Base-by-base conservation (phyloP, 2,797 vertebrate species). In the Malacoraja senta region DNA sequence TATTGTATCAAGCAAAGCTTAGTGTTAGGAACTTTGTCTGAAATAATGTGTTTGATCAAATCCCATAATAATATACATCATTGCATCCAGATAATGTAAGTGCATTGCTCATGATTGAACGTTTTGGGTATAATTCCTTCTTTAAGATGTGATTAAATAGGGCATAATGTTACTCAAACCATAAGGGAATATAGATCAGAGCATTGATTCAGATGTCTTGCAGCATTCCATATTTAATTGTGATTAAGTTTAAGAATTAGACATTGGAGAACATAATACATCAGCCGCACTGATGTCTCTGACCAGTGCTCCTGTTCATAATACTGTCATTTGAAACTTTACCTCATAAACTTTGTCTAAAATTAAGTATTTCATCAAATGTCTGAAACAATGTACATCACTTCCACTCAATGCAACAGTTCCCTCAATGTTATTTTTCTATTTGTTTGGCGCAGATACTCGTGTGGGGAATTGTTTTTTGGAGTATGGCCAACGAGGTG, bases 381-480 rank as follows among this genome's bases (percentile, higher is more conserved):
- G 17, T 86, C 58, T n/a, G 29, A 86, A 86, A 84, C n/a, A 17
- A 15, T 63, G 83, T 86, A n/a, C 53, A 6, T 29, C 8, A 32
- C 65, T 84, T 84, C 44, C 32, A 86, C 7, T 9, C 68, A 63
- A 68, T 88, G n/a, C 35, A 68, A 35, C 65, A 0, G 17, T 88
- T 88, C 68, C n/a, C n/a, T n/a, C 6, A 65, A 88, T 65, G 61
- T 65, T 65, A 32, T 68, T 88, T 19, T 68, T 94, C 2, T 93
- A 94, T 94, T 63, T 91, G 29, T 94, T 10, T 91, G 74, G 29
- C 1, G 0, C 19, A 98, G 97, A 98, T 94, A 97, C 96, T 76
- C 96, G 97, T 1, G 95, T 97, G 94, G 97, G 97, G 72, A 97
- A 96, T 92, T 98, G 97, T 95, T 98, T 96, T 93, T 94, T 97